These are phyloP conservation scores for Oreochromis grahami DNA, from an alignment of 2,797 vertebrate species.

Conservation along the genomic window DNA sequence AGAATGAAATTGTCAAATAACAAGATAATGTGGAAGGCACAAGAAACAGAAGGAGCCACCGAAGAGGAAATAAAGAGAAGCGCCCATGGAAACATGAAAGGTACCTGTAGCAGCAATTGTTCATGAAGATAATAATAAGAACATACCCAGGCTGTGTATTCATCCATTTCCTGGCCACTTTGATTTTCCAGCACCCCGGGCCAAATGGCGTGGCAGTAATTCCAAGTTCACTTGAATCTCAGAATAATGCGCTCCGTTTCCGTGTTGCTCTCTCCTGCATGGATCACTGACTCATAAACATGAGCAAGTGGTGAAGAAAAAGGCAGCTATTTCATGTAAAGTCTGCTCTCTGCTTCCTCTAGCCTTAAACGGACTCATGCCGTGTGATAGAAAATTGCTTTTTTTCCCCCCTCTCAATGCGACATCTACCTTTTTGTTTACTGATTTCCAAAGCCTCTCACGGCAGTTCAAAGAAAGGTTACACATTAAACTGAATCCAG, in stretches of 20 bases:
- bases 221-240: conserved; percentile 54
- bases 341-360: background rate
- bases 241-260: conserved; percentile 41
- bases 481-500: background rate
- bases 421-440: background rate
- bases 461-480: background rate
- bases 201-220: conserved; percentile 65
- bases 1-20: background rate
- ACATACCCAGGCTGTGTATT: conserved; percentile 16
- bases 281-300: conserved; percentile 63
- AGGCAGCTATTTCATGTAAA: conserved; percentile 29
- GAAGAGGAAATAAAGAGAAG: background rate
- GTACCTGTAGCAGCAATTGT: background rate
- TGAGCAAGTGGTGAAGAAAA: conserved; percentile 11
- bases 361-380: background rate
- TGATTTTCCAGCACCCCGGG: conserved; percentile 29
- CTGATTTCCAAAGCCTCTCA: background rate
- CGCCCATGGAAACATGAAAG: background rate
- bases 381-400: background rate
- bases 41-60: background rate
- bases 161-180: conserved; percentile 29
- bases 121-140: conserved; percentile 28
- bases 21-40: background rate
- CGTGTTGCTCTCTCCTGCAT: conserved; percentile 32
- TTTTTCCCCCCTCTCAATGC: background rate